Base-by-base conservation (phyloP, 1,140 invertebrate genomes). In the Musca vetustissima region DNA sequence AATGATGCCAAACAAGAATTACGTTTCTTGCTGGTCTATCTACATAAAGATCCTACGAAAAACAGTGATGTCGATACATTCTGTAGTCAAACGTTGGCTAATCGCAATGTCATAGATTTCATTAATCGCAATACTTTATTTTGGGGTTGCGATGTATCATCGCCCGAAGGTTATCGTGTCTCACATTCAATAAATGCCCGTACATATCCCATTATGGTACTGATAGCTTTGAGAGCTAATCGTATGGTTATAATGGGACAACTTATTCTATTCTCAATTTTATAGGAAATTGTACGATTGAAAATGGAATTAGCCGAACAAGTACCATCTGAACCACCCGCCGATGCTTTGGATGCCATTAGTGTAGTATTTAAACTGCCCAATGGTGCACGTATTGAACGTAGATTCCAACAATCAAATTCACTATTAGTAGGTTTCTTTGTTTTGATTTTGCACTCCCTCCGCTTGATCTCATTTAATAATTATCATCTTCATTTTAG, bases 1-100 rank as follows among this genome's bases (percentile, higher is more conserved):
- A 96, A 92, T 82, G 95, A 97, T 88, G 96, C 96, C 22, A 98
- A 98, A 85, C 89, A 92, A 83, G 96, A 98, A 83, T 85, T 99
- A 57, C 89, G 91, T 77, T 98, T 98, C 84, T 85, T 99, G 59
- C 83, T 98, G 71, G 93, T 98, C 24, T 99, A 98, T 85, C 85
- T 99, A 66, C 96, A 98, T 84, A 92, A 93, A 78, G 91, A 95
- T 75, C 91, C 93, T 66, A 88, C 92, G 73, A 88, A 91, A 73
- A 93, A 97, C 74, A 88, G 89, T 59, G 86, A 89, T 68, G 76
- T 77, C 1, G 74, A 81, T 19, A 72, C 72, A 57, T 83, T 83
- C 82, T 87, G 76, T 78, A 93, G 93, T 73, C 85, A 87, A 57
- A 94, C 93, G 13, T 84, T 98, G 67, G 86, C 89, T 47, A 87